Evolutionary conservation across 2,888 invertebrate genomes (phyloP).

Genomic region (Cyclophora albipunctata): DNA sequence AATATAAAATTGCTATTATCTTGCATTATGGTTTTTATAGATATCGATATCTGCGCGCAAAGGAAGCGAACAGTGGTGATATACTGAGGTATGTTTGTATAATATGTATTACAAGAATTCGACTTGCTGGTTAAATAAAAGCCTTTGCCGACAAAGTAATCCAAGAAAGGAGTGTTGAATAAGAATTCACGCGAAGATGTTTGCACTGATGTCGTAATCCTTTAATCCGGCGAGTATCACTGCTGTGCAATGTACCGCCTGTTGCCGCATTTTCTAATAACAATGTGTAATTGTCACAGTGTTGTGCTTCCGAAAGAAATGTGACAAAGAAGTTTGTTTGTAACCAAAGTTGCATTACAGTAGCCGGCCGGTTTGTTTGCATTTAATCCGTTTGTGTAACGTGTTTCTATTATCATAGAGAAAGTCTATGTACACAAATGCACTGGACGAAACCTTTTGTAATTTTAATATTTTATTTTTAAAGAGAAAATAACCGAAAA

Average conservation of each 20-base stretch:
- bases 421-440: too few relatives aligned
- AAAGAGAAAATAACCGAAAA: too few relatives aligned
- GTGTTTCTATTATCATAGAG: slow-evolving; percentile 32
- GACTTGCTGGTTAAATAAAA: too few relatives aligned
- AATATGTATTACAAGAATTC: too few relatives aligned
- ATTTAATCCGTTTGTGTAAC: slow-evolving; percentile 66
- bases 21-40: background rate
- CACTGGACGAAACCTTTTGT: too few relatives aligned
- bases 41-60: background rate
- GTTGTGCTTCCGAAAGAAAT: slow-evolving; percentile 35
- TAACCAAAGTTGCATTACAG: slow-evolving; percentile 48
- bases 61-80: background rate
- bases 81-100: too few relatives aligned
- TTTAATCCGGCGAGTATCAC: slow-evolving; percentile 65
- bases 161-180: slow-evolving; percentile 34
- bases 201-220: slow-evolving; percentile 52
- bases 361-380: slow-evolving; percentile 59
- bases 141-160: slow-evolving; percentile 18
- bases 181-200: slow-evolving; percentile 48
- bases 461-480: too few relatives aligned
- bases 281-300: slow-evolving; percentile 55
- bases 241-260: slow-evolving; percentile 27
- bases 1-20: background rate
- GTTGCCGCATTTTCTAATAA: slow-evolving; percentile 36
- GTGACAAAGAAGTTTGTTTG: slow-evolving; percentile 64